Evolutionary conservation across 2,888 invertebrate genomes (phyloP), one percentile per base, ranked within the genome.

Genomic region (Laspeyria flexula): DNA sequence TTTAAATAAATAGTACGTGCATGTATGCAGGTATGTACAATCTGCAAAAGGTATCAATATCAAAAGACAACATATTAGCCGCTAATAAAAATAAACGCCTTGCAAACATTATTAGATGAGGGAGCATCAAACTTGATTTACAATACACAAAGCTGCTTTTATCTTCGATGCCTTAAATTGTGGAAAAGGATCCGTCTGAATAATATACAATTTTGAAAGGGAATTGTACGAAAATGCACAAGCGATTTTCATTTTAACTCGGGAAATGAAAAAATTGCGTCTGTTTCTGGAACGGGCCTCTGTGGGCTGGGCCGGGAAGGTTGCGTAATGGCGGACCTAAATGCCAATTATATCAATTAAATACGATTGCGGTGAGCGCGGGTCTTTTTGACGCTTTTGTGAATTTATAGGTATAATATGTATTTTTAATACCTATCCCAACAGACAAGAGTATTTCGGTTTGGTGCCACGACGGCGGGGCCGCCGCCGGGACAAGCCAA

Each of bases 331-430:
- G 85, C 79, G 63, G 73, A 75, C 83, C 86, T 85, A 81, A 89
- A 84, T 81, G 84, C 85, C 87, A 90, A 89, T 90, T 90, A 90
- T 81, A 84, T 82, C 89, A 89, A 90, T 89, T 90, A 90, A 88
- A 88, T 84, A 87, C 79, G 83, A 79, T 78, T 77, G 78, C 78
- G 69, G 69, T 66, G 31, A 57, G 45, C 61, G 61, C 52, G 37
- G 56, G 54, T 66, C 55, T 55, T 55, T 51, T 60, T 56, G 52
- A 64, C 64, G 60, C 59, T 75, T 75, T 69, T 77, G 69, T 67
- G 66, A 53, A 46, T 44, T 55, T 50, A 40, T 45, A 55, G n/a
- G n/a, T n/a, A n/a, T n/a, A n/a, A n/a, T n/a, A n/a, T n/a, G n/a
- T 62, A 59, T 69, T 55, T 60, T 62, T 51, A 59, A 51, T 47